Conservation (phyloP, 2,113 vertebrate species). For the Sterrhoptilus dennistouni region DNA sequence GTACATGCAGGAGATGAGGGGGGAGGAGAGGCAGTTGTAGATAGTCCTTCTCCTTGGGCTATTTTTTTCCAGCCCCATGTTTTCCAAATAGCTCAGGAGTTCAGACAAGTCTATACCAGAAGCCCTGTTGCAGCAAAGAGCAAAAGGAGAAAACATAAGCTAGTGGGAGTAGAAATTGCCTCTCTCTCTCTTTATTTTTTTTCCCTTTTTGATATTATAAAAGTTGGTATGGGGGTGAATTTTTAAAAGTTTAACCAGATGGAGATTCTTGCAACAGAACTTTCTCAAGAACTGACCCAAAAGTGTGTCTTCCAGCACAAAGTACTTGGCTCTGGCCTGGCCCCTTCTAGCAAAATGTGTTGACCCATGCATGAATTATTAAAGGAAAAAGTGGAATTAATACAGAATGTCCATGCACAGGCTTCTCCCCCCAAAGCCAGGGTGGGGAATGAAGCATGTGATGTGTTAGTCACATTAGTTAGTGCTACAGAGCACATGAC, state of each 20-base stretch:
- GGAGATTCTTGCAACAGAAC: not conserved
- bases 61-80: not conserved
- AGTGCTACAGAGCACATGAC: not conserved
- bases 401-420: not conserved
- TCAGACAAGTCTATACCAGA: not conserved
- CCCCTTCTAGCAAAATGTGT: not conserved
- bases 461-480: not conserved
- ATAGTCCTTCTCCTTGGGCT: not conserved
- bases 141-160: not conserved
- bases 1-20: not conserved
- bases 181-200: not conserved
- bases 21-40: not conserved
- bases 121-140: not conserved
- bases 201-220: not conserved
- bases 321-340: not conserved
- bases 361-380: not conserved
- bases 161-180: not conserved
- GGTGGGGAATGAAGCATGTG: not conserved
- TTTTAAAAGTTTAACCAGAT: conserved; percentile 1
- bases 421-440: not conserved
- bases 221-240: not conserved
- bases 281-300: not conserved
- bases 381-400: not conserved
- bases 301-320: not conserved
- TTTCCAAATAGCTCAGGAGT: not conserved